These are phyloP conservation scores for Anguilla pacifica DNA, from an alignment of 2,797 vertebrate species.

Conservation along the genomic window DNA sequence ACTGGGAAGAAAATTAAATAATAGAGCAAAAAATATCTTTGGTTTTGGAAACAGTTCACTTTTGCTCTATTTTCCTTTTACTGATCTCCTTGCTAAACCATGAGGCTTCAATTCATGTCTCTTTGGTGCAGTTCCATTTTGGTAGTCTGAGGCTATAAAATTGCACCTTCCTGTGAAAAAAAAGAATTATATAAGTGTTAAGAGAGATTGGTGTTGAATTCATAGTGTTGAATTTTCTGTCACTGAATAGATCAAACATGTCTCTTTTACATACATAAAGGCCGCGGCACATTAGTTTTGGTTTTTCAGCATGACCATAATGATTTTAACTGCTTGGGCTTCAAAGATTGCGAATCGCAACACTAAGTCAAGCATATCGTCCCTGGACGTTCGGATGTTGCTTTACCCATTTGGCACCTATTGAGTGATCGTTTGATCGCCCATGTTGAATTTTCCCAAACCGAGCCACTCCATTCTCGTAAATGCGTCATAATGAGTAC, in stretches of 20 bases:
- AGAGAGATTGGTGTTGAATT: not conserved
- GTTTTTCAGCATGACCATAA: constrained; percentile 60
- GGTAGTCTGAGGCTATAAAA: not conserved
- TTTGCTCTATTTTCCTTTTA: constrained; percentile 63
- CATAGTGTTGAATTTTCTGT: not conserved
- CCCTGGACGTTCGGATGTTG: not conserved
- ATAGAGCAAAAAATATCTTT: constrained; percentile 55
- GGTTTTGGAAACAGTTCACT: constrained; percentile 70
- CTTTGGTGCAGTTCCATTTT: not conserved
- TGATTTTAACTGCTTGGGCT: constrained; percentile 44
- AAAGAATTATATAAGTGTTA: not conserved
- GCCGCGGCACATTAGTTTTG: constrained; percentile 36
- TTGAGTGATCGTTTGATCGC: not conserved
- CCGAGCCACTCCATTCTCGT: not conserved
- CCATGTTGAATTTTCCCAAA: not conserved
- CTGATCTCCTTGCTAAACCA: not conserved
- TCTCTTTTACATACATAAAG: not conserved
- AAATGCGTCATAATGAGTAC: constrained; percentile 9
- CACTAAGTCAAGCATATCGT: not conserved
- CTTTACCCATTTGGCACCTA: not conserved
- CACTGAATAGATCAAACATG: not conserved
- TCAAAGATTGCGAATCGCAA: constrained; percentile 57
- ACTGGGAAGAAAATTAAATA: constrained; percentile 65
- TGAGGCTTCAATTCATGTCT: not conserved
- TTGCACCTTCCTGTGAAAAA: not conserved